A percentile compares a stretch with the other conserved stretches of the same genome.
Conservation (phyloP, 2,113 vertebrate species). For the Cranoglanis bouderius region DNA sequence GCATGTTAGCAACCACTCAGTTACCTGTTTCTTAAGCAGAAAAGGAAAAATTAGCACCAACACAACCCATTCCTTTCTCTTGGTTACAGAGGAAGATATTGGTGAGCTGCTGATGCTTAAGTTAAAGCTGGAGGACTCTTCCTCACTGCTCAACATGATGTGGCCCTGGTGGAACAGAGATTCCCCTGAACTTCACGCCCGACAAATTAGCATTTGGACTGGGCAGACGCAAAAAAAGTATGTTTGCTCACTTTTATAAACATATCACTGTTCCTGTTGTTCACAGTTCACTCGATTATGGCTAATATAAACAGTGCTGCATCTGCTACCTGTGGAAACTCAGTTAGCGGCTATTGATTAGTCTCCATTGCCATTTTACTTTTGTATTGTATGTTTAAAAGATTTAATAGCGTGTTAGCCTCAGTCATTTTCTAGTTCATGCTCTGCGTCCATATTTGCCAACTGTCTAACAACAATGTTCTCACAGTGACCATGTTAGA, state of each 20-base stretch:
- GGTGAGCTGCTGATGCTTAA: constrained; percentile 74
- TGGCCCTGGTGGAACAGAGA: constrained; percentile 70
- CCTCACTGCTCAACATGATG: constrained; percentile 56
- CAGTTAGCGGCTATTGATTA: background rate
- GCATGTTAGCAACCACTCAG: background rate
- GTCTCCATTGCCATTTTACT: background rate
- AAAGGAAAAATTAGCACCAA: constrained; percentile 47
- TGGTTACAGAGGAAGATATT: constrained; percentile 74
- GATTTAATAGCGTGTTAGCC: background rate
- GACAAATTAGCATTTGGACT: background rate
- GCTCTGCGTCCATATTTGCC: no score
- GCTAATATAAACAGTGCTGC: background rate
- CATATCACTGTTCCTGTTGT: background rate
- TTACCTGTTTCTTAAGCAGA: background rate
- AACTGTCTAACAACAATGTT: background rate
- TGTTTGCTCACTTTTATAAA: background rate
- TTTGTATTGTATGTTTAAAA: background rate
- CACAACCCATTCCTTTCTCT: constrained; percentile 73
- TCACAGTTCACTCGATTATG: background rate
- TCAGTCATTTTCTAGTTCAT: no score
- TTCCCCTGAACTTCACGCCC: background rate
- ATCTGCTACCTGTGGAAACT: background rate
- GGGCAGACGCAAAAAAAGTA: background rate
- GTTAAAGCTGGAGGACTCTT: constrained; percentile 61
- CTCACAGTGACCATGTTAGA: background rate